Percentiles rank a stretch among this genome's conserved stretches.
phyloP scores from a whole-genome alignment of 2,113 vertebrate species.

The Aphyosemion australe region DNA sequence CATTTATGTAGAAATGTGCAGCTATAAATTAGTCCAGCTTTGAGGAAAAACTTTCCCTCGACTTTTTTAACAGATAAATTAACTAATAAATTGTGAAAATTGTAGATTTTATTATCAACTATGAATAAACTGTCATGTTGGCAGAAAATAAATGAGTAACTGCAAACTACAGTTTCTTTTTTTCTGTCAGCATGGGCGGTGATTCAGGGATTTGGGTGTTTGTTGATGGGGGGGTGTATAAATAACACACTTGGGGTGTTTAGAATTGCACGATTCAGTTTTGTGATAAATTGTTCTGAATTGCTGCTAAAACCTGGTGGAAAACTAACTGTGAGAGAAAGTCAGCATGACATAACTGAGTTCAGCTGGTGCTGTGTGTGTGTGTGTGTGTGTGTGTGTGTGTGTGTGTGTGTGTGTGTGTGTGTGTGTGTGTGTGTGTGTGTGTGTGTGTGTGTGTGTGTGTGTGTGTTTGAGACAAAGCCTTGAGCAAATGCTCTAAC shows the following conservation, averaged over 20 bases:
- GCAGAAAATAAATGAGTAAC: background rate
- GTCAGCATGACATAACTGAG: constrained; percentile 22
- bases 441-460: constrained; percentile 19
- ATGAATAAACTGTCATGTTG: background rate
- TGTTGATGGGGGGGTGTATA: background rate
- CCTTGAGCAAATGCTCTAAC: constrained; percentile 52
- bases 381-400: constrained; percentile 15
- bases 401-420: constrained; percentile 12
- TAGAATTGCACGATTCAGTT: constrained; percentile 8
- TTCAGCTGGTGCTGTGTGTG: constrained; percentile 14
- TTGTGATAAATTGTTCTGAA: background rate
- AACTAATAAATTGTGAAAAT: background rate
- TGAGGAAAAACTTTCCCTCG: too few relatives aligned
- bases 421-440: constrained; percentile 8
- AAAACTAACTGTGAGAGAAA: constrained; percentile 27
- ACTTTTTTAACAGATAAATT: too few relatives aligned
- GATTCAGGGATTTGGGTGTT: background rate
- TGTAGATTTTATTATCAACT: background rate
- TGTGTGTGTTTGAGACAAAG: constrained; percentile 13
- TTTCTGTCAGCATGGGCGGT: background rate
- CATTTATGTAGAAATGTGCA: background rate
- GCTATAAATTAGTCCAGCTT: too few relatives aligned
- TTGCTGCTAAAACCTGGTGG: constrained; percentile 6
- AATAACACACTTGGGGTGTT: background rate
- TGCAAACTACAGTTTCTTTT: too few relatives aligned